Evolutionary conservation across 1,140 invertebrate genomes (phyloP), one percentile per base, ranked within the genome.

Genomic region (Cyrtorhinus lividipennis): DNA sequence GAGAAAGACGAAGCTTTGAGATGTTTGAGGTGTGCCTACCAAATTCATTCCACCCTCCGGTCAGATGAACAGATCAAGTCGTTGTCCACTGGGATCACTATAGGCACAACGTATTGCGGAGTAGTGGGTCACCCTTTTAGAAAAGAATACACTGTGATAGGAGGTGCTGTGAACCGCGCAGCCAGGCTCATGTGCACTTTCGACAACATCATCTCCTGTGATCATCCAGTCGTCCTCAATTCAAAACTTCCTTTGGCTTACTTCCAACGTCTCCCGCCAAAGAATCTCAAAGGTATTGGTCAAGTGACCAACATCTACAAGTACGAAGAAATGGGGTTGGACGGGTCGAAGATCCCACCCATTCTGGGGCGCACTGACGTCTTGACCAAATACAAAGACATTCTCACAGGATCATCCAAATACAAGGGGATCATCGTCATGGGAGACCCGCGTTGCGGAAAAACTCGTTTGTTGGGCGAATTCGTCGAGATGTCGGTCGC

Each of bases 141-240:
- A 62, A 78, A 83, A 68, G 87, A 88, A 70, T 88, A 87, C 66
- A 86, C 85, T 2, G 85, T 88, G 0, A 87, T 89, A 45, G 85
- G 87, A 45, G 77, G 80, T 59, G 76, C 81, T 24, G 86, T 88
- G 1, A 88, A 88, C 68, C 87, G 84, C 68, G 86, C 86, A 12
- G 85, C 86, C 1, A 73, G 85, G 64, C 74, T 89, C 15, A 87
- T 88, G 85, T 79, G 80, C 64, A 75, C 80, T 18, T 88, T 86
- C 69, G 76, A 77, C 0, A 77, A 83, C 63, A 81, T 77, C 69
- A 79, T 85, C 2, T 79, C 77, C 0, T 87, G 85, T 71, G 85
- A 87, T 69, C 77, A 81, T 63, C 80, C 84, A 63, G 86, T 82
- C 24, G 84, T 83, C 66, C 72, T 85, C 18, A 76, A 79, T 24